Base-by-base conservation (phyloP, 37 sponge, comb jelly and placozoan species). In the Cliona cf. orientalis region DNA sequence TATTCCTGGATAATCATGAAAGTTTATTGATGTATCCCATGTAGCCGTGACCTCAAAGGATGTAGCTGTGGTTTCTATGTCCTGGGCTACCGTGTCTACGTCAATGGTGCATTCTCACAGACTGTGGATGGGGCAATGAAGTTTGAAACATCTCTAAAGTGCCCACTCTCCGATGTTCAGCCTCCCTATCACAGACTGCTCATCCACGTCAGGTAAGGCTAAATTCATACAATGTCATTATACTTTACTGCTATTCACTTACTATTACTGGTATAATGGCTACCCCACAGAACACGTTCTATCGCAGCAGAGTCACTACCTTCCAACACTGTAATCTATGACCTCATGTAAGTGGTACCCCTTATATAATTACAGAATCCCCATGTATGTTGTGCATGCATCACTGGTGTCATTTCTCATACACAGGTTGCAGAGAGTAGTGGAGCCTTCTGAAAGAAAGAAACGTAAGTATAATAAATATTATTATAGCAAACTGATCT, bases 61-160 rank as follows among this genome's bases (percentile, higher is more conserved):
- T 44, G 80, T 44, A 81, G 76, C 58, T 69, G 76, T 76, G 82
- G 82, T 5, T 73, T 21, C 44, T 76, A 32, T 57, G 82, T 88
- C 23, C 72, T 88, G 31, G 88, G 88, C 49, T 88, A 88, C 71
- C 57, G 88, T 43, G 57, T 88, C 43, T 88, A 88, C 55, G 71
- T 81, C 31, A 81, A 76, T 57, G 82, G 69, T 38, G 28, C 14
- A 0, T 58, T 71, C 39, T 69, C 46, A 21, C 29, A 28, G 1
- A 69, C 77, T 69, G 88, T 88, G 59, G 82, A 88, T 75, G 88
- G 82, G 3, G 46, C 83, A 42, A 64, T 74, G 73, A 73, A 53
- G 45, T 65, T 31, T 39, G 38, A 65, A 32, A 49, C 83, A 25
- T 0, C 25, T 11, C 37, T 80, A 0, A 33, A n/a, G 26, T 73